phyloP scores from a whole-genome alignment of 2,113 vertebrate genomes.

The Thryonomys swinderianus region DNA sequence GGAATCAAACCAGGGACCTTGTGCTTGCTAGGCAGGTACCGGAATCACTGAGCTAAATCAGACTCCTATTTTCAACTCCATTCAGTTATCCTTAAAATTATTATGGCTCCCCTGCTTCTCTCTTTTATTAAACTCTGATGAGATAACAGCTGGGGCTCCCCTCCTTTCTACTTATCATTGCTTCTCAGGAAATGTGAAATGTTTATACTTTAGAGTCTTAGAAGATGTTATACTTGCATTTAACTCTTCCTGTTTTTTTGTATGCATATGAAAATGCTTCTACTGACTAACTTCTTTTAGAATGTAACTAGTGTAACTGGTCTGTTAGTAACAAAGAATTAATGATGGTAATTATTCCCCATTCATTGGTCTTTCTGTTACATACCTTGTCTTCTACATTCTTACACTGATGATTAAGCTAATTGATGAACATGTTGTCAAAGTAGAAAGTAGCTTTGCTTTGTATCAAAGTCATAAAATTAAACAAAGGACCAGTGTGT shows the following conservation, averaged over 20 bases:
- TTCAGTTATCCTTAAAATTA: no score
- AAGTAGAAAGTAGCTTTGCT: conserved; percentile 25
- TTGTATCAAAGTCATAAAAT: conserved; percentile 38
- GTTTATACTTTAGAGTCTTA: conserved; percentile 36
- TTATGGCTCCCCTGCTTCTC: no score
- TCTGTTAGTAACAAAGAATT: conserved; percentile 28
- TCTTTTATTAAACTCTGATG: conserved; percentile 29
- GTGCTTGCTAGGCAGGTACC: no score
- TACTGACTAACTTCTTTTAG: conserved; percentile 14
- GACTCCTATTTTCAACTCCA: no score
- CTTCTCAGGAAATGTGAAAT: conserved; percentile 51
- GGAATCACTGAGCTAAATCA: no score
- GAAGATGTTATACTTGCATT: conserved; percentile 16
- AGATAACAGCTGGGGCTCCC: neutral
- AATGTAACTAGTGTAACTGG: neutral
- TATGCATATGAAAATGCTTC: conserved; percentile 31
- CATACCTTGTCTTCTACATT: neutral
- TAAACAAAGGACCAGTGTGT: neutral
- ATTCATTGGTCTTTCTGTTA: neutral
- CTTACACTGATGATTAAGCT: conserved; percentile 28
- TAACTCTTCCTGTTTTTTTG: neutral
- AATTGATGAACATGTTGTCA: neutral
- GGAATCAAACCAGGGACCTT: no score
- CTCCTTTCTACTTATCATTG: neutral
- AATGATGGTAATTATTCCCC: conserved; percentile 31